phyloP scores from a whole-genome alignment of 1,140 invertebrate genomes.

The Drosophila micromelanica region DNA sequence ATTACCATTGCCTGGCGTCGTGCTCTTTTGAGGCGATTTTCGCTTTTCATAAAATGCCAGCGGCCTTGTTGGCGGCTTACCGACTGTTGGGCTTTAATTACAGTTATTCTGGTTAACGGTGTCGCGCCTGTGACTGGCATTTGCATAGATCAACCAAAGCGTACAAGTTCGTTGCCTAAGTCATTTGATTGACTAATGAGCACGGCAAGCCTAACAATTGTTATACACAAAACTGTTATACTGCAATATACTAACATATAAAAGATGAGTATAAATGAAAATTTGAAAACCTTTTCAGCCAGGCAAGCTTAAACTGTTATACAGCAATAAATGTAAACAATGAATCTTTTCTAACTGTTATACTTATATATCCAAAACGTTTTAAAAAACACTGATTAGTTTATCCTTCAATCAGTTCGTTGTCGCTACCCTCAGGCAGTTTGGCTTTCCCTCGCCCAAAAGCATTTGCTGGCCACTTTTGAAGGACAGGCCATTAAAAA shows the following conservation, averaged over 20 bases:
- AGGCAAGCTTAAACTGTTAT: too few relatives aligned
- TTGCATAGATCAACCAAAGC: conserved; percentile 58
- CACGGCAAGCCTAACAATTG: not conserved
- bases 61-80: conserved; percentile 68
- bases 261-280: too few relatives aligned
- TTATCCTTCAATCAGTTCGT: conserved; percentile 41
- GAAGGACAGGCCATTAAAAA: conserved; percentile 37
- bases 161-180: conserved; percentile 53
- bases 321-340: not conserved
- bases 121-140: conserved; percentile 56
- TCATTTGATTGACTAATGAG: conserved; percentile 51
- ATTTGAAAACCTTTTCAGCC: too few relatives aligned
- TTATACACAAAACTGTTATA: conserved; percentile 17
- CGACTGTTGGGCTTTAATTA: conserved; percentile 64
- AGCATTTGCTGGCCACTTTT: conserved; percentile 13
- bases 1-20: conserved; percentile 25
- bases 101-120: conserved; percentile 69
- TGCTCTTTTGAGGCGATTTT: conserved; percentile 15
- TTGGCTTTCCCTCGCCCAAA: conserved; percentile 33
- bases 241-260: not conserved
- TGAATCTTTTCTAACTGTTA: not conserved
- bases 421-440: conserved; percentile 6
- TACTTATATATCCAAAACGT: not conserved
- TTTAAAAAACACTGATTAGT: not conserved
- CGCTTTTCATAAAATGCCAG: conserved; percentile 63